These are phyloP conservation scores for Acanthis flammea DNA, from an alignment of 2,797 vertebrate species.

Conservation along the genomic window DNA sequence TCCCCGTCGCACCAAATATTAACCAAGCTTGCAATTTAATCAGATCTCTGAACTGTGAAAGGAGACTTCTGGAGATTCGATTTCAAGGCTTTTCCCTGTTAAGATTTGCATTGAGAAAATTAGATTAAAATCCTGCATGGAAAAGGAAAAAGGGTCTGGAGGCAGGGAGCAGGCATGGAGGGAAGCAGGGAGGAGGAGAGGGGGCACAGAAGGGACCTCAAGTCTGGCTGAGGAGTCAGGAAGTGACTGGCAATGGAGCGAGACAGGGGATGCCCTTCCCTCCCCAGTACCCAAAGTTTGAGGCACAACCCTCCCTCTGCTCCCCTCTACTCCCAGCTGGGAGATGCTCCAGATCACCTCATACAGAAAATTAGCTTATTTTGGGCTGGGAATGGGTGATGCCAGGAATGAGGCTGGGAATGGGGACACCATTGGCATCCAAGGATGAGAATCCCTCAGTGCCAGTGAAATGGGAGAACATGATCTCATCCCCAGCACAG, in stretches of 20 bases:
- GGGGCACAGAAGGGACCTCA: not conserved
- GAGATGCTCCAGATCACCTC: not conserved
- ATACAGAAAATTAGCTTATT: not conserved
- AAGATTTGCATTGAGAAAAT: conserved; percentile 43
- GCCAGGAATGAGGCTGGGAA: not conserved
- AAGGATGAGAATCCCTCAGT: not conserved
- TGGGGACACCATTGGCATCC: not conserved
- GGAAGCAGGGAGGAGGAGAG: rapidly evolving
- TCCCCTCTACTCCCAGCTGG: rapidly evolving
- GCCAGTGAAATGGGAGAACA: not conserved
- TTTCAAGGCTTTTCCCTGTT: conserved; percentile 54
- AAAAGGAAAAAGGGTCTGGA: not conserved
- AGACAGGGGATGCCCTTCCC: rapidly evolving
- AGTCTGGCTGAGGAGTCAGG: not conserved
- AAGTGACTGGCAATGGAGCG: too few relatives aligned
- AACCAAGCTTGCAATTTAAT: conserved; percentile 54
- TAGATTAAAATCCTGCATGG: conserved; percentile 39
- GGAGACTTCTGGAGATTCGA: conserved; percentile 44
- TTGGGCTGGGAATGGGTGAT: not conserved
- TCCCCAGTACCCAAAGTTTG: not conserved
- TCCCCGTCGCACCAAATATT: conserved; percentile 13
- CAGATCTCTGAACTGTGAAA: conserved; percentile 63
- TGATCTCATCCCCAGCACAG: not conserved
- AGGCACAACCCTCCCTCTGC: not conserved
- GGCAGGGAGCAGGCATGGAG: rapidly evolving